Conservation (phyloP, 2,113 vertebrate species). For the Heliornis fulica region DNA sequence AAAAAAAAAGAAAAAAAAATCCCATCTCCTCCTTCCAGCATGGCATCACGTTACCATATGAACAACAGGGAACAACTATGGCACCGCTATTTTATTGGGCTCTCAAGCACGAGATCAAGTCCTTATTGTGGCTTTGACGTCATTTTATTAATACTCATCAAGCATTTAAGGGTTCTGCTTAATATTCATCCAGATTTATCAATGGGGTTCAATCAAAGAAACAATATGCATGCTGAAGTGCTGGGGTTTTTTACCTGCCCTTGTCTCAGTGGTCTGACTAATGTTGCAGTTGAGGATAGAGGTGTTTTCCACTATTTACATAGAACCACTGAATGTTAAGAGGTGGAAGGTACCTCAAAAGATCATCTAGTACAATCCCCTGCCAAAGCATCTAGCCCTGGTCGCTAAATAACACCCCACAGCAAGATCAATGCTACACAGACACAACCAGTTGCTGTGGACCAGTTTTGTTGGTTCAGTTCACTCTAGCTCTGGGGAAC, state of each 20-base stretch:
- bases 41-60: rapidly evolving
- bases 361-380: no score
- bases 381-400: neutral
- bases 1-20: neutral
- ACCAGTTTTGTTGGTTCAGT: neutral
- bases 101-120: neutral
- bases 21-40: neutral
- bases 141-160: neutral
- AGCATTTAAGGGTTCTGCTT: neutral
- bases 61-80: neutral
- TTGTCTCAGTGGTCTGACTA: neutral
- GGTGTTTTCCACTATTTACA: neutral
- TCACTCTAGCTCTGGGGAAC: neutral
- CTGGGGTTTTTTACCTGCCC: neutral
- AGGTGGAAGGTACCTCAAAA: no score
- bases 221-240: neutral
- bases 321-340: no score
- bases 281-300: neutral
- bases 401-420: neutral
- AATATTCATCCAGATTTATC: neutral
- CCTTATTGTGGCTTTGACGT: neutral
- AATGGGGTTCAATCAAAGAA: neutral
- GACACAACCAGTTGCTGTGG: neutral
- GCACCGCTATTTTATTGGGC: neutral
- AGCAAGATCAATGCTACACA: neutral